Conservation (phyloP, 1,140 invertebrate genomes). For the Eurosta solidaginis region DNA sequence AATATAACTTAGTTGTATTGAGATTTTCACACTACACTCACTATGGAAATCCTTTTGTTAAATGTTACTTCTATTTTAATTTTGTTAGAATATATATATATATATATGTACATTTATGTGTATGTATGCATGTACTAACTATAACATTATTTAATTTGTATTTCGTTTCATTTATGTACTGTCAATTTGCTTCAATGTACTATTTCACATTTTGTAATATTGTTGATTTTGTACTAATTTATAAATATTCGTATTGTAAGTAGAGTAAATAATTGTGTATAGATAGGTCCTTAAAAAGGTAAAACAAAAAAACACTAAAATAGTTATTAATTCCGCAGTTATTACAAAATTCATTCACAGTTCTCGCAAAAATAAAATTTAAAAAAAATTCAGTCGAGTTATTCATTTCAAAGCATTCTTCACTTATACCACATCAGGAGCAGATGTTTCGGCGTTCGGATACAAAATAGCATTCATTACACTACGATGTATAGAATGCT, state of each 20-base stretch:
- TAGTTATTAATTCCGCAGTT: neutral
- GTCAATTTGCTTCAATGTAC: conserved; percentile 12
- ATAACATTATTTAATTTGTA: conserved; percentile 12
- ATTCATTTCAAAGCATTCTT: no score
- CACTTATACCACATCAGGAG: neutral
- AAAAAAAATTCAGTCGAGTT: conserved; percentile 28
- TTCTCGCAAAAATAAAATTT: no score
- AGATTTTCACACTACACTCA: neutral
- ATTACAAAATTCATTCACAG: neutral
- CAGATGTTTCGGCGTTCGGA: neutral
- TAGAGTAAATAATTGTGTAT: neutral
- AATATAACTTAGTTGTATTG: neutral
- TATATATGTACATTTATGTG: neutral
- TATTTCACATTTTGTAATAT: conserved; percentile 10
- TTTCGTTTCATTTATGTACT: conserved; percentile 22
- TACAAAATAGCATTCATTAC: neutral
- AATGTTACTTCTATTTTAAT: neutral
- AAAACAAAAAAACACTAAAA: neutral
- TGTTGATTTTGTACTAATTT: conserved; percentile 25
- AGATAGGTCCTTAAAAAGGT: neutral
- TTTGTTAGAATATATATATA: neutral
- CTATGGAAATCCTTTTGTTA: neutral
- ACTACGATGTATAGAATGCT: conserved; percentile 9
- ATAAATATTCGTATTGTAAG: neutral
- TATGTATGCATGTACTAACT: no score